Evolutionary conservation across 1,140 invertebrate species (phyloP).

Genomic region (Streblospio benedicti): DNA sequence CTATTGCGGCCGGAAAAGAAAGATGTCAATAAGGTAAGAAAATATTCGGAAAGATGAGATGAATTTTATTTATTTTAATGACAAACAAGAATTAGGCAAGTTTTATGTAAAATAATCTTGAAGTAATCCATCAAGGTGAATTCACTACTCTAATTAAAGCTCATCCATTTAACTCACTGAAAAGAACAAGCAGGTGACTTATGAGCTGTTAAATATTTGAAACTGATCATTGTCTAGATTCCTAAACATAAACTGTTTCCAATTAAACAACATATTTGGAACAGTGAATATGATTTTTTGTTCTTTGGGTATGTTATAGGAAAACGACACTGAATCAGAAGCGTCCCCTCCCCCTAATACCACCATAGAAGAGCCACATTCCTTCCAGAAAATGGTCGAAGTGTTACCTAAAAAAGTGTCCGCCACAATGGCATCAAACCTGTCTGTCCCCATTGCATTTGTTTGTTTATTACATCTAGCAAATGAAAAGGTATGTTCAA

Average conservation of each 20-base stretch:
- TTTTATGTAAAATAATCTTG: too few species aligned
- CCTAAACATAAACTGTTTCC: background rate
- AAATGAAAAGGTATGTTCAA: constrained; percentile 70
- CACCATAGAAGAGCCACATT: background rate
- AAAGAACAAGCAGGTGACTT: background rate
- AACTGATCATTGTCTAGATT: background rate
- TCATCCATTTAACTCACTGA: background rate
- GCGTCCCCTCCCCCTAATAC: background rate
- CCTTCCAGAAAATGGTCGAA: constrained; percentile 54
- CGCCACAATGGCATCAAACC: constrained; percentile 57
- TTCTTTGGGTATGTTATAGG: background rate
- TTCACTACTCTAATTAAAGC: background rate
- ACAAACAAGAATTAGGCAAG: too few species aligned
- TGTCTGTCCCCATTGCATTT: constrained; percentile 66
- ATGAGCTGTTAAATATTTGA: background rate
- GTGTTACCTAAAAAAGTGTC: constrained; percentile 55
- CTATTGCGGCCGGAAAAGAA: constrained; percentile 21
- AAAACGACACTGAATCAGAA: background rate
- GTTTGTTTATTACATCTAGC: constrained; percentile 68
- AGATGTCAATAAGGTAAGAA: background rate
- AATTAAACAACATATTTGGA: background rate
- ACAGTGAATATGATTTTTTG: background rate
- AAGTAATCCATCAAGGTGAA: background rate
- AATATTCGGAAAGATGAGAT: background rate
- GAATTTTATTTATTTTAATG: background rate